phyloP scores from a whole-genome alignment of 2,888 invertebrate species.

The Miltochrista miniata region DNA sequence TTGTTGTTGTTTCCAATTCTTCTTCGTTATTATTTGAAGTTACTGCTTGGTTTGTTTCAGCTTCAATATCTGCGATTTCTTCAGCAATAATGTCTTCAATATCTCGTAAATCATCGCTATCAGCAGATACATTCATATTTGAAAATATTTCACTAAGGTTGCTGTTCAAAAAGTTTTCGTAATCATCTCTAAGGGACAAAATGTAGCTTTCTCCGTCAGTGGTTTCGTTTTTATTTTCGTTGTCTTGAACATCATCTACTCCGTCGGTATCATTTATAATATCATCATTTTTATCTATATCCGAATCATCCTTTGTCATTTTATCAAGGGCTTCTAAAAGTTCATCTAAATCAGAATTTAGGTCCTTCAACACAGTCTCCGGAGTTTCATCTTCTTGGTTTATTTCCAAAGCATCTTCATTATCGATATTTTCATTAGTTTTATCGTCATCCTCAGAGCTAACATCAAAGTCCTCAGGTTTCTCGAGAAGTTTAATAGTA shows the following conservation, averaged over 20 bases:
- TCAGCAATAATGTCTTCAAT: not conserved
- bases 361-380: constrained; percentile 50
- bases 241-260: constrained; percentile 35
- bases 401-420: not conserved
- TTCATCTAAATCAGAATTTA: constrained; percentile 57
- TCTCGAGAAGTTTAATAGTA: constrained; percentile 37
- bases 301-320: constrained; percentile 36
- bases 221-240: constrained; percentile 41
- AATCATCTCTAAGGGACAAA: constrained; percentile 31
- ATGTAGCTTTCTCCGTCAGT: constrained; percentile 36
- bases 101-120: not conserved
- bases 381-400: constrained; percentile 41
- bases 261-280: constrained; percentile 18
- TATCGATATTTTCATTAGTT: not conserved
- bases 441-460: not conserved
- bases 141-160: constrained; percentile 37
- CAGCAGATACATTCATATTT: constrained; percentile 1
- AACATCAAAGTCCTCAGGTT: constrained; percentile 31
- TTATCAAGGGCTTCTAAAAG: constrained; percentile 56
- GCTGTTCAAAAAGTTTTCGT: constrained; percentile 40
- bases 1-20: not conserved
- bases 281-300: constrained; percentile 18
- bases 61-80: not conserved
- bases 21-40: not conserved
- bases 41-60: not conserved